Evolutionary conservation across 2,797 vertebrate species (phyloP).

Genomic region (Hippocampus kuda): DNA sequence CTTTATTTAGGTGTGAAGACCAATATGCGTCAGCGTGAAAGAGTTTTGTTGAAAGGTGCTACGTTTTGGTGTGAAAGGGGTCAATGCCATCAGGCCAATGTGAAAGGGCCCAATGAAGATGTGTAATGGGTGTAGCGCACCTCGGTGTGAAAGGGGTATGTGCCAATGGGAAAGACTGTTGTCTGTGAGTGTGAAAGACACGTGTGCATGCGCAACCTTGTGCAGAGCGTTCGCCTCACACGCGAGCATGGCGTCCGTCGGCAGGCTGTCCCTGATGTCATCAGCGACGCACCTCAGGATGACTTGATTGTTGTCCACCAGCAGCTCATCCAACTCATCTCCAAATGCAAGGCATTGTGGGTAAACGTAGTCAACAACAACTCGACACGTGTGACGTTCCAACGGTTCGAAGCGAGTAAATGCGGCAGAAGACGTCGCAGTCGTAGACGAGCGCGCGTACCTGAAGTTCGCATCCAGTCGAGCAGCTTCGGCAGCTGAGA

Average conservation of each 20-base stretch:
- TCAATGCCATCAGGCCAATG: too few species aligned
- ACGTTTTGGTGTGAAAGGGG: too few species aligned
- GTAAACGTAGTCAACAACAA: too few species aligned
- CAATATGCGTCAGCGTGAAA: too few species aligned
- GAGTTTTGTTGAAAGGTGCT: too few species aligned
- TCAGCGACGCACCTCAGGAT: slow-evolving; percentile 73
- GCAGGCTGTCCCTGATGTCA: slow-evolving; percentile 71
- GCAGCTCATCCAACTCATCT: slow-evolving; percentile 61
- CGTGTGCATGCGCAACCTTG: slow-evolving; percentile 57
- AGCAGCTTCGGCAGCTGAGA: slow-evolving; percentile 47
- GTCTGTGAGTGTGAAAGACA: background rate
- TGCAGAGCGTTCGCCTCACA: slow-evolving; percentile 67
- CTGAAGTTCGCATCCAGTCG: slow-evolving; percentile 59
- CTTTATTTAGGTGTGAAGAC: too few species aligned
- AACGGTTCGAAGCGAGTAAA: background rate
- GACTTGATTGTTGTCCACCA: slow-evolving; percentile 54
- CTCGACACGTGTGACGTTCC: background rate
- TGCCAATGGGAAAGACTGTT: too few species aligned
- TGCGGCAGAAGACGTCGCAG: too few species aligned
- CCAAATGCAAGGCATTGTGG: background rate
- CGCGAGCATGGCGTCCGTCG: slow-evolving; percentile 70
- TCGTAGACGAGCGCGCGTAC: slow-evolving; percentile 20
- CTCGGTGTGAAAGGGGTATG: too few species aligned
- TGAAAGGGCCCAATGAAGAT: too few species aligned
- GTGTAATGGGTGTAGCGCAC: too few species aligned